Percentiles rank a stretch among this genome's conserved stretches.
Conservation (phyloP, 2,888 invertebrate species). For the Acrobasis repandana region DNA sequence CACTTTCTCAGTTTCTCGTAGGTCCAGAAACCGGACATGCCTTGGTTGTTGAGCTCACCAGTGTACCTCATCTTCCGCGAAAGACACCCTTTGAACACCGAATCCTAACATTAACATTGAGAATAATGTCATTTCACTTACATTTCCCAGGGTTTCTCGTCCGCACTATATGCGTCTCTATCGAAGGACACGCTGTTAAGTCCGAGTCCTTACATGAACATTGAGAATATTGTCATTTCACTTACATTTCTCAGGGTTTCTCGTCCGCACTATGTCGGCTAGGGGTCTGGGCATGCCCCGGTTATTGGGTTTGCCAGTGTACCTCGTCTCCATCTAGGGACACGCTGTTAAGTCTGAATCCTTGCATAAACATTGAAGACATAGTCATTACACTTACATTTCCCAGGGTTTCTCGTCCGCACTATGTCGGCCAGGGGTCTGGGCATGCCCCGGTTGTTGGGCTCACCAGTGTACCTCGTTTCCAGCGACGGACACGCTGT, state of each 20-base stretch:
- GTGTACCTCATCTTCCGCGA: too few relatives aligned
- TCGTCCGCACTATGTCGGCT: slow-evolving; percentile 90
- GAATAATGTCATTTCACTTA: slow-evolving; percentile 76
- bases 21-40: too few relatives aligned
- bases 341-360: too few relatives aligned
- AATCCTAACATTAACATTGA: too few relatives aligned
- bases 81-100: too few relatives aligned
- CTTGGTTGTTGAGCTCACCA: too few relatives aligned
- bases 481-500: slow-evolving; percentile 73
- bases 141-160: slow-evolving; percentile 82
- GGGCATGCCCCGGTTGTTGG: slow-evolving; percentile 86
- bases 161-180: slow-evolving; percentile 88
- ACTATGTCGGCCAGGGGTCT: slow-evolving; percentile 89
- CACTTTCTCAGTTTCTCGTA: too few relatives aligned
- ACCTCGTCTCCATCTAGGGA: slow-evolving; percentile 59
- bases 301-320: too few relatives aligned
- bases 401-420: slow-evolving; percentile 83
- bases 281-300: slow-evolving; percentile 79
- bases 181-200: too few relatives aligned
- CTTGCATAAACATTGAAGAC: too few relatives aligned
- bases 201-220: too few relatives aligned
- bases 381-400: slow-evolving; percentile 60
- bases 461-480: slow-evolving; percentile 90
- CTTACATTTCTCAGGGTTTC: slow-evolving; percentile 77
- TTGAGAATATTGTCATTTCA: slow-evolving; percentile 33